Evolutionary conservation across 2,113 vertebrate genomes (phyloP).

Genomic region (Rhinoderma darwinii): DNA sequence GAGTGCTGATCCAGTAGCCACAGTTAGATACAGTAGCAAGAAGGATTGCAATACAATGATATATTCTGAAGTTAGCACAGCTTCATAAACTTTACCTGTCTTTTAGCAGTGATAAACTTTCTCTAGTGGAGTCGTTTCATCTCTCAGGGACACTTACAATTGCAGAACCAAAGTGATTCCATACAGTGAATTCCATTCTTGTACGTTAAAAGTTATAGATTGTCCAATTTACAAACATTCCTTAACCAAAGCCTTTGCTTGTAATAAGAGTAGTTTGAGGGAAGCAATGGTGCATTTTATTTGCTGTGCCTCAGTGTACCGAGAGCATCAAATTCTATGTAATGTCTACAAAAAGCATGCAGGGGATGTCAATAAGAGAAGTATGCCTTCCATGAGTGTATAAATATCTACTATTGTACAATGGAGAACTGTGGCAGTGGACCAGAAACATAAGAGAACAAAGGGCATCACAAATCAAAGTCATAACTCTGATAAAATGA

Average conservation of each 20-base stretch:
- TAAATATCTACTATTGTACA: background rate
- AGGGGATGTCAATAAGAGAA: background rate
- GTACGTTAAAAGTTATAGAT: background rate
- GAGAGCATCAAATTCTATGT: background rate
- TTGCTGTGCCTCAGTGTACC: background rate
- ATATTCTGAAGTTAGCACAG: background rate
- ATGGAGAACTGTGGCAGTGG: background rate
- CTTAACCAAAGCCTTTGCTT: background rate
- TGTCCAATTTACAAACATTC: slow-evolving; percentile 19
- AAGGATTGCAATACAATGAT: no score
- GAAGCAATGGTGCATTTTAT: slow-evolving; percentile 37
- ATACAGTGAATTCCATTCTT: background rate
- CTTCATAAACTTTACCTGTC: background rate
- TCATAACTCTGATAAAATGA: background rate
- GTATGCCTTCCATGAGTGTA: slow-evolving; percentile 2
- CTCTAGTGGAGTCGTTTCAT: background rate
- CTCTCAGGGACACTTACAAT: background rate
- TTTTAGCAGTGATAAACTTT: slow-evolving; percentile 14
- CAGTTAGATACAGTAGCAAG: background rate
- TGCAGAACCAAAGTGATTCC: background rate
- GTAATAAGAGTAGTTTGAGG: slow-evolving; percentile 19
- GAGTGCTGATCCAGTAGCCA: background rate
- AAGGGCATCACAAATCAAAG: slow-evolving; percentile 4
- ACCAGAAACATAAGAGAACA: slow-evolving; percentile 10
- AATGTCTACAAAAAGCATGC: background rate